These are phyloP conservation scores for Polia nebulosa DNA, from an alignment of 2,888 invertebrate species.

Conservation along the genomic window DNA sequence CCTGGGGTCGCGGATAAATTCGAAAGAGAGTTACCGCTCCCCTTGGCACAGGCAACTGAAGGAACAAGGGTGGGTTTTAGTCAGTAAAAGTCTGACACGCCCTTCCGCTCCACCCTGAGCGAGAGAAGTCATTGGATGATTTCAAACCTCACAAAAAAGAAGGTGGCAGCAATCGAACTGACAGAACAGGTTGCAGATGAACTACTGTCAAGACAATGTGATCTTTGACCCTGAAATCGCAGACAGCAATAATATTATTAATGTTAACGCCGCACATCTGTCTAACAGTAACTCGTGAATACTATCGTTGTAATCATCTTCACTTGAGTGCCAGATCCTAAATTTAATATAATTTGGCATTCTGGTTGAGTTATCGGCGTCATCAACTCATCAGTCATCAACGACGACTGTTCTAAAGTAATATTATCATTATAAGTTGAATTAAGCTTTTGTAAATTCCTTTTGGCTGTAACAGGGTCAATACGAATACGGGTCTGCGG, in stretches of 20 bases:
- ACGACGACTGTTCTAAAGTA: slow-evolving; percentile 13
- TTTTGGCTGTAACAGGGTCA: not conserved
- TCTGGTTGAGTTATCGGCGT: slow-evolving; percentile 21
- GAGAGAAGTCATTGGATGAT: no score
- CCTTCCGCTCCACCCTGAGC: no score
- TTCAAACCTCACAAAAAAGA: no score
- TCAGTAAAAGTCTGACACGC: no score
- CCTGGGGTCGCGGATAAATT: no score
- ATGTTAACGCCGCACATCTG: slow-evolving; percentile 13
- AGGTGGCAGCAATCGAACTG: slow-evolving; percentile 7
- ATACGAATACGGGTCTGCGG: not conserved
- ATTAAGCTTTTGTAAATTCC: not conserved
- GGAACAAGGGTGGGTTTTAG: no score
- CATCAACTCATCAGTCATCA: slow-evolving; percentile 22
- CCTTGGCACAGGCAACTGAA: no score
- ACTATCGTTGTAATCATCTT: slow-evolving; percentile 17
- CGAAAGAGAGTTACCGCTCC: no score
- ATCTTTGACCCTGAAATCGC: slow-evolving; percentile 13
- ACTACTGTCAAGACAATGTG: slow-evolving; percentile 15
- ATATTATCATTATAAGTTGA: slow-evolving; percentile 9
- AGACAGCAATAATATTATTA: slow-evolving; percentile 18
- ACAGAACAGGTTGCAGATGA: slow-evolving; percentile 5
- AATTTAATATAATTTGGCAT: slow-evolving; percentile 44
- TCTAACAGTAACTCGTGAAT: slow-evolving; percentile 17
- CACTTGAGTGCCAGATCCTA: slow-evolving; percentile 35